Conservation (phyloP, 1,140 invertebrate species). For the Drosophila chauvacae region DNA sequence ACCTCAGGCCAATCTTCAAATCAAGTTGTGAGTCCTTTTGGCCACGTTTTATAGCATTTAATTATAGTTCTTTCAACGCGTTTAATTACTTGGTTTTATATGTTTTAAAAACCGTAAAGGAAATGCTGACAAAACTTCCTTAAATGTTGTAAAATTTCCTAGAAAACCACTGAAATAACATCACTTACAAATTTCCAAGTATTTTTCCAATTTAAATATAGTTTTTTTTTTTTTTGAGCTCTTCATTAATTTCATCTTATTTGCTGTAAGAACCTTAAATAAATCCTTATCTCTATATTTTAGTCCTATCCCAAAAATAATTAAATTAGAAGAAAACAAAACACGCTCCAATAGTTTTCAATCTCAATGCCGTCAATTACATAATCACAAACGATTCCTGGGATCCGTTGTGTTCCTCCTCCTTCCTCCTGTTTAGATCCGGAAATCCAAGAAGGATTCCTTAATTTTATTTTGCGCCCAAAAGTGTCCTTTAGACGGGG, state of each 20-base stretch:
- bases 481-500: conserved; percentile 20
- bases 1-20: conserved; percentile 4
- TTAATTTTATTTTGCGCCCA: conserved; percentile 37
- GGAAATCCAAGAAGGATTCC: conserved; percentile 15
- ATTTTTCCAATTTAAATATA: too few species aligned
- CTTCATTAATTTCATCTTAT: too few species aligned
- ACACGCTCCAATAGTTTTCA: conserved; percentile 35
- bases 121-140: too few species aligned
- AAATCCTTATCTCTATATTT: not conserved
- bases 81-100: not conserved
- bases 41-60: not conserved
- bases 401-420: not conserved
- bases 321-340: conserved; percentile 15
- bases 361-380: conserved; percentile 40
- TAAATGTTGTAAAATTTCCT: not conserved
- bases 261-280: too few species aligned
- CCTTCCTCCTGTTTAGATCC: not conserved
- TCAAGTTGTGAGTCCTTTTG: not conserved
- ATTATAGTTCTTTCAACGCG: not conserved
- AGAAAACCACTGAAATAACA: not conserved
- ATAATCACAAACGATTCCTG: conserved; percentile 39
- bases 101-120: not conserved
- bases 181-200: not conserved
- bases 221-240: too few species aligned
- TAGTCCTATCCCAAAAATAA: not conserved